Evolutionary conservation across 2,797 vertebrate species (phyloP).

Genomic region (Gorsachius magnificus): DNA sequence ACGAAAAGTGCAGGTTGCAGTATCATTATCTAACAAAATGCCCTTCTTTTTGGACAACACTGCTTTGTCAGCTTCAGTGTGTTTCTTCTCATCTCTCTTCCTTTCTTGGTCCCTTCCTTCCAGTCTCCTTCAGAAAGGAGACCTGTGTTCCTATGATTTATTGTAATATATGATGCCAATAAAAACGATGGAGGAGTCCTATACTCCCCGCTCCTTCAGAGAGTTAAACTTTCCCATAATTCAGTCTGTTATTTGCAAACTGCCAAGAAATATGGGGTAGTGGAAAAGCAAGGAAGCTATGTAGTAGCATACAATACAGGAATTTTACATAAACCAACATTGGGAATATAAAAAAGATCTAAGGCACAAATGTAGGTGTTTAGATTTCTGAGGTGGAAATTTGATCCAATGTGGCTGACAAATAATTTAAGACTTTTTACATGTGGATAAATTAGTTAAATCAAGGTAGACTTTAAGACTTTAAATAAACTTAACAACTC

Average conservation of each 20-base stretch:
- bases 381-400: background rate
- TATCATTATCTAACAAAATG: background rate
- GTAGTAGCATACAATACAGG: background rate
- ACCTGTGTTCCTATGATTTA: background rate
- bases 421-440: background rate
- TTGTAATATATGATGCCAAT: background rate
- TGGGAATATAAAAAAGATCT: background rate
- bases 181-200: background rate
- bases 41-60: background rate
- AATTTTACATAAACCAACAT: background rate
- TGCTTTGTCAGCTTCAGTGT: background rate
- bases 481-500: background rate
- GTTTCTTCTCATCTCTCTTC: background rate
- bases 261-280: background rate
- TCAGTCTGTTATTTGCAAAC: background rate
- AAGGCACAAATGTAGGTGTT: background rate
- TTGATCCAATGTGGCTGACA: background rate
- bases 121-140: background rate
- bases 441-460: background rate
- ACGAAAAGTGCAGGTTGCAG: background rate
- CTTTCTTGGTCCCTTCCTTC: background rate
- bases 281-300: background rate
- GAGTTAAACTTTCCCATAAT: background rate
- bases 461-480: background rate
- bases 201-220: background rate